Percentiles rank a stretch among this genome's conserved stretches.
These are phyloP conservation scores for Coccyzus lansbergi DNA, from an alignment of 2,797 vertebrate genomes.

Conservation along the genomic window DNA sequence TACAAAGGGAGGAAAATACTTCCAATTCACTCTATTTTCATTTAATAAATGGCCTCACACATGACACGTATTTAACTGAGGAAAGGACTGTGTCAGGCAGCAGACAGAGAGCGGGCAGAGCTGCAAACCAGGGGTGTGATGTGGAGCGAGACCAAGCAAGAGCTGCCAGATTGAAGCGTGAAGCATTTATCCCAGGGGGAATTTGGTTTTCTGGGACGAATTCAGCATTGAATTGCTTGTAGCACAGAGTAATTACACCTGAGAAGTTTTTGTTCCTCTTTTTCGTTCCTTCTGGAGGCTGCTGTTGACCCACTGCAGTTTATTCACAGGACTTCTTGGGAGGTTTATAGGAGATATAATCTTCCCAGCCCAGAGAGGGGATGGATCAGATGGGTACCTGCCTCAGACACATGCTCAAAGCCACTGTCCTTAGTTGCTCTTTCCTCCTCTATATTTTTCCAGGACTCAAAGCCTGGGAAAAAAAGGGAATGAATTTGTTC, in stretches of 20 bases:
- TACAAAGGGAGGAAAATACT: background rate
- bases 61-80: background rate
- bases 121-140: background rate
- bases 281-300: background rate
- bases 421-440: constrained; percentile 22
- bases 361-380: background rate
- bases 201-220: background rate
- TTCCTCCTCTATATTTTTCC: background rate
- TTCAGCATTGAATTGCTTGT: background rate
- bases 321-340: background rate
- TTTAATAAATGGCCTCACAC: background rate
- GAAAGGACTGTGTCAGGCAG: background rate
- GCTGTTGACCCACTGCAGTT: background rate
- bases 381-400: background rate
- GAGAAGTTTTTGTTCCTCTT: background rate
- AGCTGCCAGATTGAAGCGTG: background rate
- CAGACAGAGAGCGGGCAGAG: background rate
- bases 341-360: background rate
- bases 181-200: background rate
- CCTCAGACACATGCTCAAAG: background rate
- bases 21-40: background rate
- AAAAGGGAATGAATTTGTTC: background rate
- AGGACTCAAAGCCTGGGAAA: constrained; percentile 18
- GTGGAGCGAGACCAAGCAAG: background rate
- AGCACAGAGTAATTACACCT: background rate